These are phyloP conservation scores for Lophius piscatorius DNA, from an alignment of 2,113 vertebrate species.

Conservation along the genomic window DNA sequence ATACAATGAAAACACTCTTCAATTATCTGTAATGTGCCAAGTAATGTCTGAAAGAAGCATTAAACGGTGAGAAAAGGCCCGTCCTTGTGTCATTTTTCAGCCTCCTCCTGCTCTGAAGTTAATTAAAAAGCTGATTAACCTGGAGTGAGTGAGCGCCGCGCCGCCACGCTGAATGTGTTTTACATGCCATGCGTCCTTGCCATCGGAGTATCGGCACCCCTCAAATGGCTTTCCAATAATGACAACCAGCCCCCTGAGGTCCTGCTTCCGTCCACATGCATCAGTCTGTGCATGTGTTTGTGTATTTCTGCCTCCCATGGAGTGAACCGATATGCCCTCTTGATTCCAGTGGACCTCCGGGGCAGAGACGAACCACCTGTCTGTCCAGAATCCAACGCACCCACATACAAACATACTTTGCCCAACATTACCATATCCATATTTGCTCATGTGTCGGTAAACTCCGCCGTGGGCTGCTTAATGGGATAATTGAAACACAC, in stretches of 20 bases:
- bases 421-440: slow-evolving; percentile 68
- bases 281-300: slow-evolving; percentile 7
- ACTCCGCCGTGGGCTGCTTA: slow-evolving; percentile 44
- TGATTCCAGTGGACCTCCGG: slow-evolving; percentile 69
- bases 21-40: slow-evolving; percentile 8
- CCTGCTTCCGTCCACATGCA: not conserved
- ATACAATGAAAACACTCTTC: slow-evolving; percentile 3
- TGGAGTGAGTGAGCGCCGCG: slow-evolving; percentile 28
- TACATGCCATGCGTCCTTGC: slow-evolving; percentile 43
- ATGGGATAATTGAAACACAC: slow-evolving; percentile 38
- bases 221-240: slow-evolving; percentile 74
- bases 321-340: slow-evolving; percentile 43
- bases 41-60: slow-evolving; percentile 31
- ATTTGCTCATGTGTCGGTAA: slow-evolving; percentile 60
- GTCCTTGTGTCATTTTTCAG: slow-evolving; percentile 52
- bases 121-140: slow-evolving; percentile 65
- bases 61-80: slow-evolving; percentile 47
- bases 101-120: slow-evolving; percentile 49
- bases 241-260: slow-evolving; percentile 49
- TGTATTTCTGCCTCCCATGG: slow-evolving; percentile 61
- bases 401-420: slow-evolving; percentile 15
- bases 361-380: slow-evolving; percentile 70
- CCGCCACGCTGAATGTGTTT: slow-evolving; percentile 49
- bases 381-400: slow-evolving; percentile 46
- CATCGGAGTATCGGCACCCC: slow-evolving; percentile 56